phyloP scores from a whole-genome alignment of 2,797 vertebrate genomes.

The Sebastolobus altivelis region DNA sequence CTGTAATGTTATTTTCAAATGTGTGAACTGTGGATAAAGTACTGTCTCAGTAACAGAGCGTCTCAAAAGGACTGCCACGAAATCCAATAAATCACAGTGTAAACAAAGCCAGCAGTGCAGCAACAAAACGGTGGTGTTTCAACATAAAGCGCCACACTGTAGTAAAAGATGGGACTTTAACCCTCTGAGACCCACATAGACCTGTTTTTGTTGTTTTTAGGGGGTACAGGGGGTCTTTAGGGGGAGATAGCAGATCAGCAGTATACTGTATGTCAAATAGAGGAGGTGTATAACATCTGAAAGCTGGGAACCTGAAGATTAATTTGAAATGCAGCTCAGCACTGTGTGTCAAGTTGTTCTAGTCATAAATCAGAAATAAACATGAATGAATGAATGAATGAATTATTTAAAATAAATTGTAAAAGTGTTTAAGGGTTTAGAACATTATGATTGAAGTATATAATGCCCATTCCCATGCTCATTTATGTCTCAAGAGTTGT shows the following conservation, averaged over 20 bases:
- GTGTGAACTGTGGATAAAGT: not conserved
- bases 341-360: too few relatives aligned
- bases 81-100: slow-evolving; percentile 27
- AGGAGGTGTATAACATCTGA: too few relatives aligned
- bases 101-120: slow-evolving; percentile 17
- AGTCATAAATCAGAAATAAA: too few relatives aligned
- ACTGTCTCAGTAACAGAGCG: slow-evolving; percentile 1
- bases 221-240: not conserved
- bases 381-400: too few relatives aligned
- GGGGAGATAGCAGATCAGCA: not conserved
- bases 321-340: too few relatives aligned
- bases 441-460: too few relatives aligned
- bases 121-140: not conserved
- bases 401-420: too few relatives aligned
- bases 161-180: not conserved
- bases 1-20: not conserved
- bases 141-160: not conserved
- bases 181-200: not conserved
- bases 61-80: slow-evolving; percentile 1
- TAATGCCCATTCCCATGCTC: too few relatives aligned
- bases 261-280: not conserved
- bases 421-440: too few relatives aligned
- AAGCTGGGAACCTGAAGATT: too few relatives aligned
- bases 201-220: too few relatives aligned
- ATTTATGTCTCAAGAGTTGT: too few relatives aligned